A percentile compares a stretch with the other conserved stretches of the same genome.
These are phyloP conservation scores for Achlya flavicornis DNA, from an alignment of 2,888 invertebrate genomes.

Conservation along the genomic window DNA sequence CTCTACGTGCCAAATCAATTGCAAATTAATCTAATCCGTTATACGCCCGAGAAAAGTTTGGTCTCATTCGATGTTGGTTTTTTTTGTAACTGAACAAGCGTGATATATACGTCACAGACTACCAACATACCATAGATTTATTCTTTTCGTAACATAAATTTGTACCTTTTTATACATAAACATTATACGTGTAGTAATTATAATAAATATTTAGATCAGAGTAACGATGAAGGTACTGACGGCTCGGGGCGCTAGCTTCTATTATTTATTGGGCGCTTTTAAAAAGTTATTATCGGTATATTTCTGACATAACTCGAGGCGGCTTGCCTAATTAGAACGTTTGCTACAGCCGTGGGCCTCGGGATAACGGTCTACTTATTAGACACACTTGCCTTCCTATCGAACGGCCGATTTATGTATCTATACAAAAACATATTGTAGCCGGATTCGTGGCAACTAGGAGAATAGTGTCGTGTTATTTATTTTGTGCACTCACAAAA, in stretches of 20 bases:
- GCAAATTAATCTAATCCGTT: slow-evolving; percentile 68
- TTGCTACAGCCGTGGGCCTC: slow-evolving; percentile 52
- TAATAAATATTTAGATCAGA: background rate
- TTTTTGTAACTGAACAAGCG: slow-evolving; percentile 2
- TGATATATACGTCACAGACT: background rate
- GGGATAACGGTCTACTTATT: slow-evolving; percentile 69
- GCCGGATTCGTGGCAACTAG: slow-evolving; percentile 25
- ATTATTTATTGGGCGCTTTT: slow-evolving; percentile 51
- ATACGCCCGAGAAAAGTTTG: slow-evolving; percentile 50
- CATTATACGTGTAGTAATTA: slow-evolving; percentile 5
- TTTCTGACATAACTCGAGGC: slow-evolving; percentile 40
- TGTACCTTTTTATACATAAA: background rate
- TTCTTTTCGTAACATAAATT: background rate
- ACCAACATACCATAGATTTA: background rate
- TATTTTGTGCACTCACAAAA: slow-evolving; percentile 36
- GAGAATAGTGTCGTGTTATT: slow-evolving; percentile 38
- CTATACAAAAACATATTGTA: slow-evolving; percentile 26
- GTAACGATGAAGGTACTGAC: slow-evolving; percentile 1
- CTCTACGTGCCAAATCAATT: slow-evolving; percentile 66
- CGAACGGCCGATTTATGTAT: slow-evolving; percentile 55
- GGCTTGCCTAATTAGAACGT: slow-evolving; percentile 63
- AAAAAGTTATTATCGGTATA: slow-evolving; percentile 31
- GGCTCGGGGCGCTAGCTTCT: slow-evolving; percentile 19
- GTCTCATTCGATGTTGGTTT: slow-evolving; percentile 16
- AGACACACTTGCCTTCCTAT: slow-evolving; percentile 54